Conservation (phyloP, 1,140 invertebrate genomes). For the Vanessa tameamea region DNA sequence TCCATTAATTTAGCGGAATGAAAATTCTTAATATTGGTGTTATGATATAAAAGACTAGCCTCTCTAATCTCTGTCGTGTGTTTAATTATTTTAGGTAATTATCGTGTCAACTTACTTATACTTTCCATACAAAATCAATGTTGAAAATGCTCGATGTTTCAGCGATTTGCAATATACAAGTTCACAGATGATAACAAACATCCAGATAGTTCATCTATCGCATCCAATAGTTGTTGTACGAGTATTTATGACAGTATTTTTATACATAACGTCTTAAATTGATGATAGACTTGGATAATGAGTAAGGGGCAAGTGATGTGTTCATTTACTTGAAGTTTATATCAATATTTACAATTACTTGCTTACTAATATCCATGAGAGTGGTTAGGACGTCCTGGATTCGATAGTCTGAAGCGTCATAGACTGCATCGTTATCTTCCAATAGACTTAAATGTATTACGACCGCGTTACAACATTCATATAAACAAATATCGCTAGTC, state of each 20-base stretch:
- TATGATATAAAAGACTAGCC: not conserved
- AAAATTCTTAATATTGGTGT: too few species aligned
- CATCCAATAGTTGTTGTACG: not conserved
- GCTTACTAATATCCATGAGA: too few species aligned
- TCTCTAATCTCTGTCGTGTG: not conserved
- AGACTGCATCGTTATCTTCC: not conserved
- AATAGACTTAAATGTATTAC: not conserved
- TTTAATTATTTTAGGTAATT: not conserved
- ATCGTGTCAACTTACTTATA: not conserved
- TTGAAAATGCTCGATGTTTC: not conserved
- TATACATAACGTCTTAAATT: not conserved
- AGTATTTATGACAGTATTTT: not conserved
- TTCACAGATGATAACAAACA: not conserved
- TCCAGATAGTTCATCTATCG: not conserved
- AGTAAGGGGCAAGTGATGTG: too few species aligned
- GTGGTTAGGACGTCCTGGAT: not conserved
- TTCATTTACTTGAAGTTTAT: too few species aligned
- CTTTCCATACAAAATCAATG: not conserved
- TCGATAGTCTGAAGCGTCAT: not conserved
- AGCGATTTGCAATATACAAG: not conserved
- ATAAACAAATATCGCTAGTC: slow-evolving; percentile 13
- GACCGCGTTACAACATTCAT: slow-evolving; percentile 6
- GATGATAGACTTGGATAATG: not conserved
- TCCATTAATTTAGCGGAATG: too few species aligned
- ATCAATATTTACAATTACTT: too few species aligned